phyloP scores from a whole-genome alignment of 1,140 invertebrate species.

The Drosophila nigromelanica region DNA sequence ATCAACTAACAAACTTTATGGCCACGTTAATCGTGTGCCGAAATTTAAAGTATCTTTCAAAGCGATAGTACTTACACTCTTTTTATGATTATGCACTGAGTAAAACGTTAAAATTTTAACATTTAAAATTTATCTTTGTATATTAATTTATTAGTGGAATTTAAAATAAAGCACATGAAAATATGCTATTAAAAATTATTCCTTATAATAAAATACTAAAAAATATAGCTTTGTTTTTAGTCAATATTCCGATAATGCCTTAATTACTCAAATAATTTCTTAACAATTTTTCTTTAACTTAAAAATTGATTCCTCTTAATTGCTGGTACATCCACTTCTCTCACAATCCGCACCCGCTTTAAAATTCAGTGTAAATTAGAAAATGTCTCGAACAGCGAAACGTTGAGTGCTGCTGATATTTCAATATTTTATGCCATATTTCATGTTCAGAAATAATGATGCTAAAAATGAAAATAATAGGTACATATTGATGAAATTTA shows the following conservation, averaged over 20 bases:
- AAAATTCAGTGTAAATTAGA: constrained; percentile 4
- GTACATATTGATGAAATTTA: constrained; percentile 76
- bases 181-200: no score
- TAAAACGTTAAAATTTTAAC: background rate
- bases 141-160: no score
- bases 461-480: constrained; percentile 60
- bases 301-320: background rate
- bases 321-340: background rate
- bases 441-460: constrained; percentile 71
- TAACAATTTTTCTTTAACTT: no score
- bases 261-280: no score
- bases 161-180: no score
- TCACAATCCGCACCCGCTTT: background rate
- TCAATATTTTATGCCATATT: constrained; percentile 48
- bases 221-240: no score
- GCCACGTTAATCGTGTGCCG: constrained; percentile 25
- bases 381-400: background rate
- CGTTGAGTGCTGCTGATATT: constrained; percentile 12
- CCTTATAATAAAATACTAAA: no score
- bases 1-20: constrained; percentile 37
- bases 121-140: no score
- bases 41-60: constrained; percentile 20
- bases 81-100: constrained; percentile 13
- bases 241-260: no score
- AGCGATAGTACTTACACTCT: background rate